These are phyloP conservation scores for Perca schrenkii DNA, from an alignment of 2,113 vertebrate genomes.

Conservation along the genomic window DNA sequence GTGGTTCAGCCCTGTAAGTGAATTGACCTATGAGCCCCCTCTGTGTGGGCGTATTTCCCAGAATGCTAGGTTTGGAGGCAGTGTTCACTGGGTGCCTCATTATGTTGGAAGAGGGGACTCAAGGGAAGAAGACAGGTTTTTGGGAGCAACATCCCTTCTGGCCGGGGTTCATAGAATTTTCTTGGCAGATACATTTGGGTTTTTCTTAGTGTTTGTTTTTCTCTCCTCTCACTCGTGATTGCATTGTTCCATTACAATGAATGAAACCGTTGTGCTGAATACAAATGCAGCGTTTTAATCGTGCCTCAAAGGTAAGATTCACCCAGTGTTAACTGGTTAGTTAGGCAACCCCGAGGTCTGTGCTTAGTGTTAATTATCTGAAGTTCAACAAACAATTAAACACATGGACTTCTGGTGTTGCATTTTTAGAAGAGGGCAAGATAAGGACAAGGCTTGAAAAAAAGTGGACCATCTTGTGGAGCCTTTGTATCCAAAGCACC, in stretches of 20 bases:
- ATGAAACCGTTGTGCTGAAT: constrained; percentile 48
- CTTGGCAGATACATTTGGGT: constrained; percentile 64
- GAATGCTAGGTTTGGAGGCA: constrained; percentile 53
- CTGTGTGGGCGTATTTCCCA: constrained; percentile 73
- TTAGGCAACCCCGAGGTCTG: constrained; percentile 40
- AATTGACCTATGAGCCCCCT: constrained; percentile 71
- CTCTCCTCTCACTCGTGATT: constrained; percentile 44
- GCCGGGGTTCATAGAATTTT: constrained; percentile 67
- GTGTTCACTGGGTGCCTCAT: constrained; percentile 64
- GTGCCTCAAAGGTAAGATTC: constrained; percentile 44
- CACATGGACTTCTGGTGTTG: constrained; percentile 11
- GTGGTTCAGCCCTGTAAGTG: constrained; percentile 63
- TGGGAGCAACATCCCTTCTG: constrained; percentile 70
- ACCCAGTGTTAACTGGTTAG: constrained; percentile 45
- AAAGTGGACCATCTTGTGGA: background rate
- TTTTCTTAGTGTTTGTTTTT: constrained; percentile 62
- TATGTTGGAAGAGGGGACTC: constrained; percentile 67
- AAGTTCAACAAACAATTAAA: constrained; percentile 57
- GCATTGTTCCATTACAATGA: constrained; percentile 60
- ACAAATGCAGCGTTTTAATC: constrained; percentile 55
- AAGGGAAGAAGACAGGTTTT: constrained; percentile 64
- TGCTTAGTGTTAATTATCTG: constrained; percentile 54
- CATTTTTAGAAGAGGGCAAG: background rate
- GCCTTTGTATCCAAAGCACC: background rate
- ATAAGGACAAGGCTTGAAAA: background rate